Base-by-base conservation (phyloP, 2,797 vertebrate species). In the Meda fulgida region DNA sequence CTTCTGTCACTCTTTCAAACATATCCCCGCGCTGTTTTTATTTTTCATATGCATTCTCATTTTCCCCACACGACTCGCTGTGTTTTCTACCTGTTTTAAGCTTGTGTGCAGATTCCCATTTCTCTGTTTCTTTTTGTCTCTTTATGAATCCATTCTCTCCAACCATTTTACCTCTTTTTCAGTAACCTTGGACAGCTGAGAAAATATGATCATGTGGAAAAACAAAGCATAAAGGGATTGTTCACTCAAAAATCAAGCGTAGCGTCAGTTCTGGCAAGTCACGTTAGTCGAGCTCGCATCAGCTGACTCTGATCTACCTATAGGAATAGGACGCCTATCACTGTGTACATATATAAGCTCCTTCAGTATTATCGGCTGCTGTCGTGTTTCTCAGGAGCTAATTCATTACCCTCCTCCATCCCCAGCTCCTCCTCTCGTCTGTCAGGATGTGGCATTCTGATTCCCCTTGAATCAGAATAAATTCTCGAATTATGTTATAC, bases 1-100 rank as follows among this genome's bases (percentile, higher is more conserved):
- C 79, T 78, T 48, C 72, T 7, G 51, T 72, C 72, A 51, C 67
- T 65, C 48, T 51, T 31, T 38, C 51, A 70, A n/a, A 36, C 8
- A 21, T 21, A 10, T 66, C 67, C 66, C 65, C 4, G 9, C 23
- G 2, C 77, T 72, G 83, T 63, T 71, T 16, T 48, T 60, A 14
- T 58, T 60, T 79, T 34, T 71, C 21, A 63, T 63, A 71, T 71
- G 58, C 34, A n/a, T 69, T 48, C 51, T 82, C 38, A 31, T 82
- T 78, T 81, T 78, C 60, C 40, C 60, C 23, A 46, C 79, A 46
- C 21, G 72, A 58, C 71, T 23, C 72, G 8, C 53, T 73, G 55
- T 65, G 51, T 65, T 85, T 6, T 76, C 66, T 83, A 69, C 3
- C 4, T 83, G 71, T 85, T 72, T 67, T 84, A 53, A 80, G 34